Base-by-base conservation (phyloP, 2,888 invertebrate genomes). In the Heliconius erato region DNA sequence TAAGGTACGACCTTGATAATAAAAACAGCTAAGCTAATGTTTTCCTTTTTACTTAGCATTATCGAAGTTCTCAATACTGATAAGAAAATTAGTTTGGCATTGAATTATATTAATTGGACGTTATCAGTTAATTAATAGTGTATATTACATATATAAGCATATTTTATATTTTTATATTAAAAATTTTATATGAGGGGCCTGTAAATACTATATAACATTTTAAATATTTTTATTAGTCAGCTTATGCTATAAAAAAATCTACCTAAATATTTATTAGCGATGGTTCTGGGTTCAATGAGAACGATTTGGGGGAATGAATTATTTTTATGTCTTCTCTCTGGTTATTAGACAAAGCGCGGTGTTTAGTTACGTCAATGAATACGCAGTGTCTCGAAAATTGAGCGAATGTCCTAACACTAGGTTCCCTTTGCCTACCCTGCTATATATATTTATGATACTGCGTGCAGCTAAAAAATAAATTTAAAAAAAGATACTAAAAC, bases 71-170 rank as follows among this genome's bases (percentile, higher is more conserved):
- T 74, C 32, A 49, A 54, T 59, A 54, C 54, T 54, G 74, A 74
- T 74, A 54, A 74, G 49, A 32, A 74, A 54, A 74, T 74, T 23
- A 59, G 5, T 74, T 32, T 74, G 54, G 54, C 54, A 74, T 74
- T 74, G 54, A 54, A 74, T 32, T 32, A 32, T 74, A 74, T 54
- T 32, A 74, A 74, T 28, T 74, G 23, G 2, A 32, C 5, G 5
- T 74, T 74, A 74, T 74, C 54, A 19, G 54, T 74, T 32, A 12
- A 74, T 74, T 19, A 49, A 26, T 16, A 19, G 16, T 9, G 1
- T n/a, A n/a, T 65, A 26, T n/a, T 26, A 26, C 65, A 65, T 28
- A 65, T 28, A 12, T 23, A 63, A 3, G 19, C 3, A 28, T 26
- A n/a, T 14, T 65, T 26, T 65, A 65, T 65, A 65, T 65, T 26